Percentiles rank a stretch among this genome's conserved stretches.
phyloP scores from a whole-genome alignment of 2,888 invertebrate species.

The Holacanthella duospinosa region DNA sequence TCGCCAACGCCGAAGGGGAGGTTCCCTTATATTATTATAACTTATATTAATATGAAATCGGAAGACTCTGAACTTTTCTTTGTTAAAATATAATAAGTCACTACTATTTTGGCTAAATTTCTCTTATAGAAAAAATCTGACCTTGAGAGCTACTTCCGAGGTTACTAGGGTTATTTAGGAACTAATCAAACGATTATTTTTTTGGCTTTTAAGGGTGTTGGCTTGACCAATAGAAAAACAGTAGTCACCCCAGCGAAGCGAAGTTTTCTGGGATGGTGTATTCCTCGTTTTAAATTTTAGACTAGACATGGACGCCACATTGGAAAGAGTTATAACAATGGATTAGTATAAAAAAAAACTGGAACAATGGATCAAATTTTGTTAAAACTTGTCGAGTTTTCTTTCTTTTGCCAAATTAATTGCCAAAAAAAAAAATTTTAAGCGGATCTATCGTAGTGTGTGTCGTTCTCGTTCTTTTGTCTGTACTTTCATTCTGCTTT shows the following conservation, averaged over 20 bases:
- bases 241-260: slow-evolving; percentile 91
- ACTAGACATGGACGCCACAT: slow-evolving; percentile 70
- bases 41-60: too few species aligned
- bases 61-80: not conserved
- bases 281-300: slow-evolving; percentile 91
- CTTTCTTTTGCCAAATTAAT: too few species aligned
- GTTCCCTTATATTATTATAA: too few species aligned
- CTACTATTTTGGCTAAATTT: slow-evolving; percentile 3
- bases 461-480: too few species aligned
- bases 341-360: not conserved
- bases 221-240: slow-evolving; percentile 44
- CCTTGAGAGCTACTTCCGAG: not conserved
- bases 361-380: too few species aligned
- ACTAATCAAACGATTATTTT: not conserved
- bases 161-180: not conserved
- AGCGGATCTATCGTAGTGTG: too few species aligned
- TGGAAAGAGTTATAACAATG: not conserved
- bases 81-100: slow-evolving; percentile 1
- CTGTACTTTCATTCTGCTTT: too few species aligned
- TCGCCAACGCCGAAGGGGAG: too few species aligned
- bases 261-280: slow-evolving; percentile 93
- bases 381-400: too few species aligned
- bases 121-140: not conserved
- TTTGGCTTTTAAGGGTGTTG: not conserved
- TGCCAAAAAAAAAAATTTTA: too few species aligned